These are phyloP conservation scores for Ptiloglossa arizonensis DNA, from an alignment of 1,140 invertebrate species.

Conservation along the genomic window DNA sequence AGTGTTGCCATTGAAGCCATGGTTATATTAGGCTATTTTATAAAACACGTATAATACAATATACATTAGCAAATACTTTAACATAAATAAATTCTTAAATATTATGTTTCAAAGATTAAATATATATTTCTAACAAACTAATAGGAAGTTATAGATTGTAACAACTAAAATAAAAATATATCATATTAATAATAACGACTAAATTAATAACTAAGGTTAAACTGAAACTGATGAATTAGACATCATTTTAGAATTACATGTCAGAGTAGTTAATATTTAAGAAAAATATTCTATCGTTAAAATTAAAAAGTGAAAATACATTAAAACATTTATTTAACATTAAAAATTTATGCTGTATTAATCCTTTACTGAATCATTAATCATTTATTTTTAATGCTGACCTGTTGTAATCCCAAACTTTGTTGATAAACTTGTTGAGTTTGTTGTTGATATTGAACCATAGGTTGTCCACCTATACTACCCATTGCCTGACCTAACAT, in stretches of 20 bases:
- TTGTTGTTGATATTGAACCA: constrained; percentile 84
- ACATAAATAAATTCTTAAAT: constrained; percentile 68
- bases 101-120: constrained; percentile 3
- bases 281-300: not conserved
- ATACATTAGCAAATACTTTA: constrained; percentile 65
- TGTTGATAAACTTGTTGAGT: constrained; percentile 84
- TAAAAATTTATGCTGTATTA: not conserved
- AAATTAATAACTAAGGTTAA: no score
- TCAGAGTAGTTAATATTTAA: not conserved
- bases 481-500: constrained; percentile 83
- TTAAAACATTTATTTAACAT: not conserved
- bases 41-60: constrained; percentile 44
- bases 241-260: no score
- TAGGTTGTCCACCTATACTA: constrained; percentile 82
- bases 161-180: not conserved
- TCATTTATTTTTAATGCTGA: constrained; percentile 43
- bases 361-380: not conserved
- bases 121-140: not conserved
- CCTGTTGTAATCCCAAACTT: constrained; percentile 82
- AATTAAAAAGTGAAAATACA: not conserved
- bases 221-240: no score
- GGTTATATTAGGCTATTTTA: constrained; percentile 77
- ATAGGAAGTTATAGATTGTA: not conserved
- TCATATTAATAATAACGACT: not conserved
- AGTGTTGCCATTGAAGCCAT: constrained; percentile 81